A percentile compares a stretch with the other conserved stretches of the same genome.
These are phyloP conservation scores for Nixonia krombeini DNA, from an alignment of 1,140 invertebrate species.

Conservation along the genomic window DNA sequence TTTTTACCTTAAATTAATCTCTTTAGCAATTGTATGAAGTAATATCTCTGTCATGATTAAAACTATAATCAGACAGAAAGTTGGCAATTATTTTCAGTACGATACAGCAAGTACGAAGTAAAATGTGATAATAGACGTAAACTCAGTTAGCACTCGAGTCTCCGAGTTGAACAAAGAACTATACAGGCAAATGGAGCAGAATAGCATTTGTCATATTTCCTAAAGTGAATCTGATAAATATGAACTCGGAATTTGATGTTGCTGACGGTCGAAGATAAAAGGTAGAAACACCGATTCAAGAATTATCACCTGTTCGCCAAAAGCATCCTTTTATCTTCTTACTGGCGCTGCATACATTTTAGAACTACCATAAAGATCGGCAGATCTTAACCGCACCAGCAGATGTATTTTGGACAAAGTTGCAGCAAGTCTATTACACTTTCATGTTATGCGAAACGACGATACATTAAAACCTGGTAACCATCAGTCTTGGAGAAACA, in stretches of 20 bases:
- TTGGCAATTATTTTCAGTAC: no score
- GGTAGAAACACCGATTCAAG: conserved; percentile 16
- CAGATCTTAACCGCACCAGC: conserved; percentile 70
- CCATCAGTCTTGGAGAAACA: conserved; percentile 7
- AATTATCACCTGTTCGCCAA: conserved; percentile 8
- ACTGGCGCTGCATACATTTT: conserved; percentile 58
- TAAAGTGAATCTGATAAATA: conserved; percentile 9
- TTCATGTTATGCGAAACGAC: conserved; percentile 15
- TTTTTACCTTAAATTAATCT: no score
- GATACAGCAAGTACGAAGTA: conserved; percentile 8
- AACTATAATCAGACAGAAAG: no score
- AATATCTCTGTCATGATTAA: no score
- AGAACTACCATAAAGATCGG: conserved; percentile 56
- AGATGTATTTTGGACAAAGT: conserved; percentile 73
- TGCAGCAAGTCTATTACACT: conserved; percentile 38
- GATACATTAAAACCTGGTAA: conserved; percentile 25
- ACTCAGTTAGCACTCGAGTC: conserved; percentile 44
- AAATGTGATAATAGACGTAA: background rate
- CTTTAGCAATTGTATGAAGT: no score
- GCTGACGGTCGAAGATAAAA: conserved; percentile 56
- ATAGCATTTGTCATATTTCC: conserved; percentile 53
- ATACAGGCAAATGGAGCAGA: conserved; percentile 60
- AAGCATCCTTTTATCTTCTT: conserved; percentile 61
- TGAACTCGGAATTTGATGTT: conserved; percentile 42
- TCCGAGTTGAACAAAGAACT: conserved; percentile 48